Conservation (phyloP, 2,797 vertebrate genomes). For the Masticophis lateralis region DNA sequence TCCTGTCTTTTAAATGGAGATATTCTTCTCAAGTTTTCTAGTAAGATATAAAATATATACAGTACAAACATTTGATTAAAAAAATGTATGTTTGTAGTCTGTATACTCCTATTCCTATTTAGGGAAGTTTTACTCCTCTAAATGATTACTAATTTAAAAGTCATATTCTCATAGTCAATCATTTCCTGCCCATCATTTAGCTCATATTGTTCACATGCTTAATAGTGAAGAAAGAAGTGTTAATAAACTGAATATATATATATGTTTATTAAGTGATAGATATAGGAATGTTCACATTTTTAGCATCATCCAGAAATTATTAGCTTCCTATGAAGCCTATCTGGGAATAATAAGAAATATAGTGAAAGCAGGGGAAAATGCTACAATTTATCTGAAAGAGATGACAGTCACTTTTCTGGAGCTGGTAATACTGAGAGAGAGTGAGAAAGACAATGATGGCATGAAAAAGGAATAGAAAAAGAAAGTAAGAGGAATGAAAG, state of each 20-base stretch:
- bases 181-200: conserved; percentile 34
- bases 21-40: conserved; percentile 14
- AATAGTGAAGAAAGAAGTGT: conserved; percentile 44
- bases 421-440: background rate
- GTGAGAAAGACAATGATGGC: background rate
- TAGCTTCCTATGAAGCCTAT: background rate
- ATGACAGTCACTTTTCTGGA: background rate
- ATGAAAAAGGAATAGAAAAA: background rate
- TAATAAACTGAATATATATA: conserved; percentile 37
- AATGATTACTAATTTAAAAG: conserved; percentile 45
- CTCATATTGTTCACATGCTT: conserved; percentile 51
- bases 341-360: background rate
- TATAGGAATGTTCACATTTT: background rate
- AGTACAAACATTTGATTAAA: background rate
- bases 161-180: conserved; percentile 40
- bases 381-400: background rate
- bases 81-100: conserved; percentile 3
- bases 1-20: conserved; percentile 36
- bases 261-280: conserved; percentile 13
- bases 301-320: background rate
- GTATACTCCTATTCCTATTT: conserved; percentile 10
- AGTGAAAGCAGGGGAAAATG: background rate
- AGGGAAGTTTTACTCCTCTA: conserved; percentile 21
- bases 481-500: background rate
- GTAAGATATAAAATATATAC: background rate